Conservation (phyloP, 2,888 invertebrate species). For the Thecocarcelia acutangulata region DNA sequence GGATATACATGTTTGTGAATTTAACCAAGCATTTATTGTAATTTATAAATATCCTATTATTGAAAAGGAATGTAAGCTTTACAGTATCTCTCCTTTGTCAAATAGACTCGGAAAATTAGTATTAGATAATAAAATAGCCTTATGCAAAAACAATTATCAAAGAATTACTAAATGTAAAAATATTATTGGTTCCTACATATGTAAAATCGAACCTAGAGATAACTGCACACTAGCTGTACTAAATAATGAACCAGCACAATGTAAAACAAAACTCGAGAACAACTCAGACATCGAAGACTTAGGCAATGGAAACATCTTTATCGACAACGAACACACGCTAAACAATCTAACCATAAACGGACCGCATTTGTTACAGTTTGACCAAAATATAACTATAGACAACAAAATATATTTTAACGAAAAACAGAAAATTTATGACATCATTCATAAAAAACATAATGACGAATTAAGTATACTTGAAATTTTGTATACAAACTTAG, state of each 20-base stretch:
- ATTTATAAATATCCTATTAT: slow-evolving; percentile 1
- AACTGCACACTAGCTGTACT: slow-evolving; percentile 42
- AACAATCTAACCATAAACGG: not conserved
- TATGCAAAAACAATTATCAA: too few species aligned
- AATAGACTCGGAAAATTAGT: not conserved
- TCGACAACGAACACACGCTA: slow-evolving; percentile 4
- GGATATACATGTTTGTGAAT: not conserved
- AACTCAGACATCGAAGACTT: slow-evolving; percentile 34
- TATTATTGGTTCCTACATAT: slow-evolving; percentile 2
- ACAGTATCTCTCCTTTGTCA: not conserved
- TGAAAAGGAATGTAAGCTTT: not conserved
- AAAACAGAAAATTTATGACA: too few species aligned
- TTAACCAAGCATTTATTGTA: slow-evolving; percentile 1
- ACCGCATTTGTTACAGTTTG: slow-evolving; percentile 13
- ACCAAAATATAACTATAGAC: too few species aligned
- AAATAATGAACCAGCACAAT: slow-evolving; percentile 37
- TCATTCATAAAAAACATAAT: too few species aligned
- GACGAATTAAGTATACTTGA: too few species aligned
- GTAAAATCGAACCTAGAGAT: slow-evolving; percentile 5
- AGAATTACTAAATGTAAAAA: slow-evolving; percentile 15
- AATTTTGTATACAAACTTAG: not conserved
- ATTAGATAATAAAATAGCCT: not conserved
- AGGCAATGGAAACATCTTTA: slow-evolving; percentile 9
- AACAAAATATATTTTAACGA: too few species aligned
- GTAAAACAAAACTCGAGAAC: slow-evolving; percentile 42